These are phyloP conservation scores for Plectus sambesii DNA, from an alignment of 1,140 invertebrate species.

Conservation along the genomic window DNA sequence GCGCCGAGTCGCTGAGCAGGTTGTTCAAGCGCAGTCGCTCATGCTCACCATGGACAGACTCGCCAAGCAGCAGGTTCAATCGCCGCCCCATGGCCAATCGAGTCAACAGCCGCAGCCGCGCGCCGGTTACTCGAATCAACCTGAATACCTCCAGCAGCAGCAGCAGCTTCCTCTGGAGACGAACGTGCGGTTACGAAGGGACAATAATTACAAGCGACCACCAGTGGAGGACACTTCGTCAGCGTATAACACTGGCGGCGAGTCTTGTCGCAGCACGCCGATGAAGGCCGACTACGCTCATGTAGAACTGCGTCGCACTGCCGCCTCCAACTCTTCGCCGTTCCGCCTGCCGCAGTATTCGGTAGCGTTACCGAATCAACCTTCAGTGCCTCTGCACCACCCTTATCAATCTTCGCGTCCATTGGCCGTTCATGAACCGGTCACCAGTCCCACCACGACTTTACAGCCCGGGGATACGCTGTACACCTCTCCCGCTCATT, in stretches of 20 bases:
- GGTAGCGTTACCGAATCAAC: constrained; percentile 13
- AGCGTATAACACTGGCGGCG: constrained; percentile 65
- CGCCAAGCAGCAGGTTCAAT: constrained; percentile 10
- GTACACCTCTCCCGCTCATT: constrained; percentile 62
- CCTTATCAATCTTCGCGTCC: constrained; percentile 25
- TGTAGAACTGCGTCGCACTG: constrained; percentile 41
- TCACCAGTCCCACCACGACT: constrained; percentile 8
- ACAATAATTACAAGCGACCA: constrained; percentile 30
- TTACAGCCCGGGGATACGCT: constrained; percentile 48
- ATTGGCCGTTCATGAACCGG: constrained; percentile 12
- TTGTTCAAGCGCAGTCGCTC: constrained; percentile 22
- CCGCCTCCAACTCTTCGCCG: constrained; percentile 36
- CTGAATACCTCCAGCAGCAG: constrained; percentile 4
- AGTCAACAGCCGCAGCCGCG: background rate
- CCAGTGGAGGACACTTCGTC: constrained; percentile 57
- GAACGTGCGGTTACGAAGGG: constrained; percentile 26
- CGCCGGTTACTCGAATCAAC: background rate
- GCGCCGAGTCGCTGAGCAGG: constrained; percentile 11
- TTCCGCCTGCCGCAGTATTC: constrained; percentile 26
- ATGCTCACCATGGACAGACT: constrained; percentile 25
- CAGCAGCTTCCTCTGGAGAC: constrained; percentile 24
- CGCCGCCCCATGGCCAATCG: constrained; percentile 1
- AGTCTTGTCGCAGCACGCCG: constrained; percentile 60
- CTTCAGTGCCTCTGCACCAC: constrained; percentile 17
- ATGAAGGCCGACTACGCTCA: constrained; percentile 54